These are phyloP conservation scores for Meiosimyza platycephala DNA, from an alignment of 2,888 invertebrate species.

Conservation along the genomic window DNA sequence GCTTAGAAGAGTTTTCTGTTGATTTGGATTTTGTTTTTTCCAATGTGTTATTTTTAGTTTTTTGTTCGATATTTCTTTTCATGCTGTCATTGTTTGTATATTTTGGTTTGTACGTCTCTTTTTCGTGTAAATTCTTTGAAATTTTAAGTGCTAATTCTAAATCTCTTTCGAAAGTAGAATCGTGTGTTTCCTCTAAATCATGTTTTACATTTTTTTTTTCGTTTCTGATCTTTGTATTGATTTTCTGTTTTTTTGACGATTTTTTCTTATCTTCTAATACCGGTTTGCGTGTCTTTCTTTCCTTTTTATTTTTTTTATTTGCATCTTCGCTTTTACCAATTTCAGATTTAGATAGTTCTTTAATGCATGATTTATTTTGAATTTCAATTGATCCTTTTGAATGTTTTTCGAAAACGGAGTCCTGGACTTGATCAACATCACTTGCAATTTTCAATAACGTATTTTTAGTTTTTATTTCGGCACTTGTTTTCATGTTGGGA, in stretches of 20 bases:
- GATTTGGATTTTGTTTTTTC: background rate
- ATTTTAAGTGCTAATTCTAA: conserved; percentile 44
- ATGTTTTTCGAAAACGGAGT: no score
- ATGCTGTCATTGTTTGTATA: background rate
- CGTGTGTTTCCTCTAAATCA: background rate
- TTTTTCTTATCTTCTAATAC: conserved; percentile 6
- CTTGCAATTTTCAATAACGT: no score
- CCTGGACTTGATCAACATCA: no score
- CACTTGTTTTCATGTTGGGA: no score
- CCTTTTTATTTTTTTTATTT: conserved; percentile 1
- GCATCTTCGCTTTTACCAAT: background rate
- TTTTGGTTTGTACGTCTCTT: conserved; percentile 14
- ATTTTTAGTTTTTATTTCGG: no score
- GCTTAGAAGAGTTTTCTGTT: conserved; percentile 2
- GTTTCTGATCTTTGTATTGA: no score
- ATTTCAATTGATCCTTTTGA: conserved; percentile 13
- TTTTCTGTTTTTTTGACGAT: background rate
- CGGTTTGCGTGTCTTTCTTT: background rate
- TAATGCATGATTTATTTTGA: background rate
- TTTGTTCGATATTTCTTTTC: background rate
- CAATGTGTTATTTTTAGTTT: conserved; percentile 3
- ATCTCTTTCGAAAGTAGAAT: conserved; percentile 36
- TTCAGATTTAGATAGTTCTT: background rate
- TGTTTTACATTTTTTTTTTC: no score
- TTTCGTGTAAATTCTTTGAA: conserved; percentile 41